These are phyloP conservation scores for Eidolon dupreanum DNA, from an alignment of 2,797 vertebrate species.

Conservation along the genomic window DNA sequence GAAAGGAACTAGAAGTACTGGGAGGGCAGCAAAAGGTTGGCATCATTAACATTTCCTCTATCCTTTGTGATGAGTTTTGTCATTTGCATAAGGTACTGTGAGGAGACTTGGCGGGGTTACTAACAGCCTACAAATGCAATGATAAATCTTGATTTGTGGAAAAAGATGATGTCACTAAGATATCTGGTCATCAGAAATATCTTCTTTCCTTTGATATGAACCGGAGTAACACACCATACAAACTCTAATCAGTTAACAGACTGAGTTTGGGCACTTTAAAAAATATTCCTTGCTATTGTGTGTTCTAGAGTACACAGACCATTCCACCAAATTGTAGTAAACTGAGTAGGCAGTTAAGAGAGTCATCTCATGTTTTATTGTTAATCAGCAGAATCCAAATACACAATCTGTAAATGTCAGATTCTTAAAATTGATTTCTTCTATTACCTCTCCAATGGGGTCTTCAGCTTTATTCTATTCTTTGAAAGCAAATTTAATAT, in stretches of 20 bases:
- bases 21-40: background rate
- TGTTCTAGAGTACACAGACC: slow-evolving; percentile 12
- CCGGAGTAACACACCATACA: background rate
- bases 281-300: slow-evolving; percentile 47
- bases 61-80: slow-evolving; percentile 27
- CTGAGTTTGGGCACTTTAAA: slow-evolving; percentile 31
- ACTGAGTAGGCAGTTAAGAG: slow-evolving; percentile 10
- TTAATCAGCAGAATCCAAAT: slow-evolving; percentile 59
- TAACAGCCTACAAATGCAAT: slow-evolving; percentile 39
- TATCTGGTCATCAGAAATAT: slow-evolving; percentile 40
- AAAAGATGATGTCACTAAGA: slow-evolving; percentile 17
- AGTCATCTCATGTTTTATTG: background rate
- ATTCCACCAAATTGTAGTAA: slow-evolving; percentile 52
- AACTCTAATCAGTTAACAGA: slow-evolving; percentile 4
- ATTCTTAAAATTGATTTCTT: slow-evolving; percentile 49
- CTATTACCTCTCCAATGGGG: background rate
- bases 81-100: slow-evolving; percentile 36
- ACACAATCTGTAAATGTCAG: background rate
- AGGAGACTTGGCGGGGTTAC: slow-evolving; percentile 13
- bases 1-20: slow-evolving; percentile 50
- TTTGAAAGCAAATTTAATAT: slow-evolving; percentile 40
- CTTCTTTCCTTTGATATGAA: slow-evolving; percentile 40
- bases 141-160: slow-evolving; percentile 62
- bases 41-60: slow-evolving; percentile 35
- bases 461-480: slow-evolving; percentile 42